A percentile compares a stretch with the other conserved stretches of the same genome.
phyloP scores from a whole-genome alignment of 2,797 vertebrate species.

The Clarias laeviceps region DNA sequence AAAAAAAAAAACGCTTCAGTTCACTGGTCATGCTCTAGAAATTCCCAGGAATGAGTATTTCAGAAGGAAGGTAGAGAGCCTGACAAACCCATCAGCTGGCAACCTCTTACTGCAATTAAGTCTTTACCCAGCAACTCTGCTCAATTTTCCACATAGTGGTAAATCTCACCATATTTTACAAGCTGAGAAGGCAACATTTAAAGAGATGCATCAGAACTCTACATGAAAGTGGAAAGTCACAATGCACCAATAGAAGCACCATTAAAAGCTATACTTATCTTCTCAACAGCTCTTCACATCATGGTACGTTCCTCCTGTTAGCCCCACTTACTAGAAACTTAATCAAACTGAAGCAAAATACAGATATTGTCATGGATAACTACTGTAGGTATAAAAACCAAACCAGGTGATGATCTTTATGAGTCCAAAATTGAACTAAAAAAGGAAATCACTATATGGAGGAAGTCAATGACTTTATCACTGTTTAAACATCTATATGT shows the following conservation, averaged over 20 bases:
- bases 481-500: background rate
- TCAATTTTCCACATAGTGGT: slow-evolving; percentile 20
- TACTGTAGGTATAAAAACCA: background rate
- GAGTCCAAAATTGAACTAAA: background rate
- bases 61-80: background rate
- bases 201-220: background rate
- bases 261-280: background rate
- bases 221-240: slow-evolving; percentile 13
- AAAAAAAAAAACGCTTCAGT: background rate
- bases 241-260: background rate
- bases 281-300: background rate
- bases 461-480: background rate
- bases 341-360: background rate
- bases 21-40: slow-evolving; percentile 9
- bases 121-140: slow-evolving; percentile 20
- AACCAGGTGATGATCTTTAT: background rate
- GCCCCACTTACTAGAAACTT: background rate
- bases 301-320: background rate
- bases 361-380: background rate
- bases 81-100: background rate
- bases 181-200: slow-evolving; percentile 29
- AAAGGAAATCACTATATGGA: background rate
- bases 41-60: background rate
- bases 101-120: slow-evolving; percentile 15
- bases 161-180: slow-evolving; percentile 8